Evolutionary conservation across 2,888 invertebrate genomes (phyloP), one percentile per base, ranked within the genome.

Genomic region (Lysandra bellargus): DNA sequence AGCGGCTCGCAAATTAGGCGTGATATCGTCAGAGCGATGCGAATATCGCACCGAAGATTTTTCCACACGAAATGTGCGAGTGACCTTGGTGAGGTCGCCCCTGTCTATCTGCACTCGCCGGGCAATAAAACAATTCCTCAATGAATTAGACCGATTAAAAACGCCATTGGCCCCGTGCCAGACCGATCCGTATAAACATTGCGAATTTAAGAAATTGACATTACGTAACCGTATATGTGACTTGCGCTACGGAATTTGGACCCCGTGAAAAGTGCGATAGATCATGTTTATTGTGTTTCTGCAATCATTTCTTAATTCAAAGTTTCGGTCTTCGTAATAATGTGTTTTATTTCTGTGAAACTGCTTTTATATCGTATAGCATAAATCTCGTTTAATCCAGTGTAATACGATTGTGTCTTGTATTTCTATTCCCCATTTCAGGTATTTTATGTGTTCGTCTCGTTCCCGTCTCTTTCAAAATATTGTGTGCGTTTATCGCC

Each of bases 141-240:
- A 93, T 93, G 93, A 93, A 92, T 92, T 88, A 85, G 91, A 92
- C 89, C 88, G 90, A 92, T 92, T 93, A 92, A 93, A 92, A 93
- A 92, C 90, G 90, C 88, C 88, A 90, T 89, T 94, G 94, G 94
- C 89, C 80, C 80, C 64, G 74, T 87, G 92, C 94, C 94, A 94
- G 88, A 87, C 90, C 89, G 84, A 87, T 88, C 87, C 88, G 90
- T 88, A 90, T 92, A 93, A 93, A 94, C 93, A 92, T 90, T 88
- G 89, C 87, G 88, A 91, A 90, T 93, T 89, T 91, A 89, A 93
- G 90, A 90, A 91, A 91, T 90, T 90, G 88, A 88, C 89, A 83
- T 93, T 93, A 90, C 91, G 89, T 91, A 92, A 93, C 4, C 57
- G 53, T 53, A 53, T 69, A 53, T 69, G 69, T 33, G 81, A 80